Evolutionary conservation across 2,113 vertebrate species (phyloP), one percentile per base, ranked within the genome.

Genomic region (Gallinago media): DNA sequence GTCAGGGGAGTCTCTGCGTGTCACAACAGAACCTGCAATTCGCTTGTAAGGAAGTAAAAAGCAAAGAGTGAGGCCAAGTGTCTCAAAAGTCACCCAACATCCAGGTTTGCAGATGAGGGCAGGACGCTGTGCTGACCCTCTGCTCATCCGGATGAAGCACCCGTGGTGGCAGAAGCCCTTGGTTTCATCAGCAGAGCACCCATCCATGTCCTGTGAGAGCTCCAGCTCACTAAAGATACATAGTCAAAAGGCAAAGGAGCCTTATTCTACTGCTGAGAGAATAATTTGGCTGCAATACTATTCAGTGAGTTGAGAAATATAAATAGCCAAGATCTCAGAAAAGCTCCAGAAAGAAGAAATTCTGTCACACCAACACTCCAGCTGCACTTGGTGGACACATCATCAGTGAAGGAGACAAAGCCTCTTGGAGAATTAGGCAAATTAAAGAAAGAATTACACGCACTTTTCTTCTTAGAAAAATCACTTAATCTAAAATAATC

Each of bases 141-240:
- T 44, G 77, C 55, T 29, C 38, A 7, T 7, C 78, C 19, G 5
- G 19, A 42, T 0, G 2, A 27, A 34, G 62, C 32, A 7, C 1
- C 1, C 17, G 6, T 4, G 18, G 29, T 7, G 32, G 18, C 71
- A 83, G 56, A 22, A 78, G 21, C 58, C 65, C 59, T 42, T 16
- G 16, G 84, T 19, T 38, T 34, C 40, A 27, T 12, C 75, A 55
- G 54, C 38, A 49, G 84, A 21, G 6, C 12, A 25, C 12, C 42
- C 3, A 2, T 3, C 73, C 29, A 4, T 0, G 6, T 4, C 9
- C 11, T 3, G 15, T 2, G n/a, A 73, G 1, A 71, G 65, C 56
- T 29, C 32, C 61, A 63, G 8, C 32, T 62, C 50, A 22, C 20
- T 0, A 36, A 8, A 12, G 1, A 26, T 4, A 44, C n/a, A 21